phyloP scores from a whole-genome alignment of 2,888 invertebrate species.

The Drosophila neoperkinsi region DNA sequence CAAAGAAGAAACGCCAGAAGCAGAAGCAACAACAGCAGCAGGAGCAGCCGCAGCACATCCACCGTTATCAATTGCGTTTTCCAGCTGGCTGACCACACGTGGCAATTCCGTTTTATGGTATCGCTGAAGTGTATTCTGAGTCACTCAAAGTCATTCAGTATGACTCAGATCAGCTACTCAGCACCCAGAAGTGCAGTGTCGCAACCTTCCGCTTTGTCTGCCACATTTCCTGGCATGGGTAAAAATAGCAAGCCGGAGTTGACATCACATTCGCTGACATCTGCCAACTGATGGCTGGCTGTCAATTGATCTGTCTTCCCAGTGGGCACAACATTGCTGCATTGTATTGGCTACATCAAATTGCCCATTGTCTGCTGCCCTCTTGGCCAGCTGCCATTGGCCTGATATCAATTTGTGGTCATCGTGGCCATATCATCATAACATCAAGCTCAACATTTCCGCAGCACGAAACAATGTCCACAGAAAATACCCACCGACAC shows the following conservation, averaged over 20 bases:
- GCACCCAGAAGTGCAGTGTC: constrained; percentile 18
- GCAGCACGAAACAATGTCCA: constrained; percentile 12
- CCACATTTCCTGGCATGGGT: constrained; percentile 36
- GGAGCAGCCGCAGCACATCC: constrained; percentile 1
- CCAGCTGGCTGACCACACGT: constrained; percentile 25
- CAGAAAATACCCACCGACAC: not conserved
- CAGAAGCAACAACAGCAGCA: constrained; percentile 13
- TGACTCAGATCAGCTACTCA: constrained; percentile 6
- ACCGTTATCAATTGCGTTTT: constrained; percentile 24
- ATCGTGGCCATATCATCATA: constrained; percentile 32
- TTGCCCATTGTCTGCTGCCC: constrained; percentile 27
- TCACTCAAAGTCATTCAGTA: constrained; percentile 23
- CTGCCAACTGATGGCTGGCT: constrained; percentile 23
- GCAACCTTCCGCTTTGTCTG: constrained; percentile 44
- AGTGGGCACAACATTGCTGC: constrained; percentile 6
- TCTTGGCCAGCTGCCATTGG: constrained; percentile 20
- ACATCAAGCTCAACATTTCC: constrained; percentile 52
- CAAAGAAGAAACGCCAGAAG: constrained; percentile 38
- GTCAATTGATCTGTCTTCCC: constrained; percentile 35
- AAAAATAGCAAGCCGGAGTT: constrained; percentile 44
- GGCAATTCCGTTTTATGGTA: not conserved
- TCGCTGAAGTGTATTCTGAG: not conserved
- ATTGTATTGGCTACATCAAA: constrained; percentile 16
- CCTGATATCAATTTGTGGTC: constrained; percentile 72
- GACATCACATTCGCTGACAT: constrained; percentile 44